Evolutionary conservation across 2,888 invertebrate species (phyloP), one percentile per base, ranked within the genome.

Genomic region (Serripes groenlandicus): DNA sequence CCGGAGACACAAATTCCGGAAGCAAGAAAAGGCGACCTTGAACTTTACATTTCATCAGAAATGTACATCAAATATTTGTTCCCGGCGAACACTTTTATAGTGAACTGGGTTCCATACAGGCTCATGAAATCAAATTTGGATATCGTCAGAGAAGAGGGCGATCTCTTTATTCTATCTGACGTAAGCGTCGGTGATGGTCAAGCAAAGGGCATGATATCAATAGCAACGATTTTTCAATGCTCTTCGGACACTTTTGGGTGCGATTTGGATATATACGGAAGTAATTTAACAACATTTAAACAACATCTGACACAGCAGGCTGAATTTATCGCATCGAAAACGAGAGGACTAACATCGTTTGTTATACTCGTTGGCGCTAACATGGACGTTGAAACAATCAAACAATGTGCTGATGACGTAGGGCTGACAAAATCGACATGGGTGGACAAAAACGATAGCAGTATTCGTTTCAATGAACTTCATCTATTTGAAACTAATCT

Each of bases 31-130:
- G 4, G 5, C 7, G 60, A 73, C 21, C 42, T 73, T 4, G 21
- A 26, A 9, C 4, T 42, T 26, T 58, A 60, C 26, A 60, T 60
- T 23, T 60, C 60, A 30, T 9, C 28, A 26, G 60, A 60, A 9
- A 28, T 2, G 18, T 52, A 52, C 49, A 28, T 23, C 2, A 11
- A 74, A n/a, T 64, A 74, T 28, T 28, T 74, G 42, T 74, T 74
- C 34, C 74, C 74, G 9, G 32, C n/a, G 3, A 64, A 49, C 23
- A 32, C 32, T 18, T n/a, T 64, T 7, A 62, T 74, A 1, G 23
- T 64, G 4, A 42, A 64, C 32, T 74, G 49, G 49, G 64, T 74
- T 2, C 74, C 74, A 7, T 64, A 34, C 34, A 42, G 60, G 52
- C 64, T 37, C 5, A n/a, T 30, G 3, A 11, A 32, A 26, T 74